Base-by-base conservation (phyloP, 2,113 vertebrate species). In the Scophthalmus maximus region DNA sequence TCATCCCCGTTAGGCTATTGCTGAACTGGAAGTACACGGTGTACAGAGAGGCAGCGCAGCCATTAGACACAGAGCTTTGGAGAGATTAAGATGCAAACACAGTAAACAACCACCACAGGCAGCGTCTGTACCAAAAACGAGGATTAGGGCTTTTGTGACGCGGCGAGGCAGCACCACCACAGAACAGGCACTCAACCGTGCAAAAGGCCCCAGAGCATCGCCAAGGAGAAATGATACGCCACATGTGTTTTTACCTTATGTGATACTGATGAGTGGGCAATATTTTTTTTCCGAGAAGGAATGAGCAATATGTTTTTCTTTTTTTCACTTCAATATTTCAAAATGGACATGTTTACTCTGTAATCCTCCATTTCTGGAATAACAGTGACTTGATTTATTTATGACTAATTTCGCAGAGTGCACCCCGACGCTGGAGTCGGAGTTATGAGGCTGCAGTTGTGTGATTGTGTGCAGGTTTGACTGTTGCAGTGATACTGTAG, bases 1-100 rank as follows among this genome's bases (percentile, higher is more conserved):
- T 55, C 65, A 76, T 75, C 83, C 68, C 56, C 81, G 50, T 79
- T 79, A 79, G 57, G 58, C 23, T 71, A 40, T 18, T 72, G 69
- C 76, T 80, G 46, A 76, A 81, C 71, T 81, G 82, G 76, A 79
- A 79, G 89, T 62, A 85, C 86, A 85, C 66, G 57, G 78, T 77
- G 86, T 85, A 53, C 88, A 61, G 78, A 76, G 74, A 84, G 76
- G 72, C 84, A 78, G 68, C 26, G 82, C 87, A 80, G 85, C 88
- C 91, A 91, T 92, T 92, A 73, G 91, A 90, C 86, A 91, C 89
- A 93, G 86, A 87, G 87, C 91, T 93, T 89, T 87, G 80, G 73
- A 79, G 81, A 88, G 89, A 89, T 91, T 91, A 91, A 68, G 78
- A 88, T 74, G 71, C 76, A 83, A 87, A 87, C 84, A 88, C 81